These are phyloP conservation scores for Ennomos fuscantarius DNA, from an alignment of 2,888 invertebrate species.

Conservation along the genomic window DNA sequence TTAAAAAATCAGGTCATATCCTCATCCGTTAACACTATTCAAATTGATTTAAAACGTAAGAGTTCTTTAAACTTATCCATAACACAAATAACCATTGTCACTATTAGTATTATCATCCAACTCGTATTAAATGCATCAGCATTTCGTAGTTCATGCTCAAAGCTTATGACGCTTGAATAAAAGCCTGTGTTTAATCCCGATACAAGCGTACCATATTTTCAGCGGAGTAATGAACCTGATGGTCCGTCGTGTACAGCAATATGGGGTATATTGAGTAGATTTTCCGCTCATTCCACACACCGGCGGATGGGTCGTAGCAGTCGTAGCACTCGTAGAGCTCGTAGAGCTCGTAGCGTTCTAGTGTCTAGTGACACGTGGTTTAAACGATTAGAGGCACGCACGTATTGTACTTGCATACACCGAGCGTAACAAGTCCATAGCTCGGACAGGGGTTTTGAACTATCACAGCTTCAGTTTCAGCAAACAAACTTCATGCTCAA, in stretches of 20 bases:
- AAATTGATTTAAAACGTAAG: too few species aligned
- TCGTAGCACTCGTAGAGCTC: constrained; percentile 21
- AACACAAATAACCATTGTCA: too few species aligned
- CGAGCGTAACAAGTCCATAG: not conserved
- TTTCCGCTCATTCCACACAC: constrained; percentile 33
- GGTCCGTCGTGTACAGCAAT: constrained; percentile 10
- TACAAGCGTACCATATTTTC: constrained; percentile 3
- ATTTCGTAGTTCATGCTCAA: too few species aligned
- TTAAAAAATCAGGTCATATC: too few species aligned
- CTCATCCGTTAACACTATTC: too few species aligned
- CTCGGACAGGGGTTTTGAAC: not conserved
- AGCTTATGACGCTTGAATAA: not conserved
- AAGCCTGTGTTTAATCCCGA: not conserved
- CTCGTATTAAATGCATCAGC: too few species aligned
- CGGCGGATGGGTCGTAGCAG: constrained; percentile 16
- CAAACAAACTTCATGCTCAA: too few species aligned
- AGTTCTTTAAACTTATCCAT: too few species aligned
- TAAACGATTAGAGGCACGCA: constrained; percentile 46
- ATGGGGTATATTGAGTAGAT: constrained; percentile 28
- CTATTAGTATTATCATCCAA: too few species aligned
- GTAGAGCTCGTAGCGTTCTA: constrained; percentile 25
- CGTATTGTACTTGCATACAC: constrained; percentile 14
- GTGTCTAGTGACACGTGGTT: constrained; percentile 42
- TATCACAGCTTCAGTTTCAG: not conserved
- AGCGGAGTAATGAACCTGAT: constrained; percentile 11